A percentile compares a stretch with the other conserved stretches of the same genome.
Conservation (phyloP, 2,113 vertebrate species). For the Heterocephalus glaber region DNA sequence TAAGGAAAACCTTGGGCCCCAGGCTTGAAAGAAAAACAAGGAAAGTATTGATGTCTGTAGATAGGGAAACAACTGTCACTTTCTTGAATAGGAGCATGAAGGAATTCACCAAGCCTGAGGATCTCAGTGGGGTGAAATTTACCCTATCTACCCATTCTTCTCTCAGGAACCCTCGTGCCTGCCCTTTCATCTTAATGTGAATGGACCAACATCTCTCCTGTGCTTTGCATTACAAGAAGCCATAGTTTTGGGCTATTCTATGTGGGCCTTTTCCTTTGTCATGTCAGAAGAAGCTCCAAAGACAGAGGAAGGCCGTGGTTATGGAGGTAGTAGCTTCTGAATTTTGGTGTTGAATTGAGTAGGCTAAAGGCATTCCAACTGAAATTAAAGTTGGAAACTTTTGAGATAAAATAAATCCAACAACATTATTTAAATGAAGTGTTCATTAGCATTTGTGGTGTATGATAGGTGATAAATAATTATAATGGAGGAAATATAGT, state of each 20-base stretch:
- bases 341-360: not conserved
- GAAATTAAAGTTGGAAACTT: not conserved
- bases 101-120: not conserved
- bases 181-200: not conserved
- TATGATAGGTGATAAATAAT: not conserved
- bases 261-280: not conserved
- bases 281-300: not conserved
- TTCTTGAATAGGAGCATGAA: not conserved
- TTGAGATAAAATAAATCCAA: not conserved
- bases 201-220: not conserved
- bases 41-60: not conserved
- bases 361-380: not conserved
- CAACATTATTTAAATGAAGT: not conserved
- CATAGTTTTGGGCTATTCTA: not conserved
- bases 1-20: not conserved
- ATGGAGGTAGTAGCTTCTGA: not conserved
- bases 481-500: not conserved
- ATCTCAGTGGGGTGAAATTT: not conserved
- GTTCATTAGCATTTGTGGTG: not conserved
- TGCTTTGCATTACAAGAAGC: not conserved
- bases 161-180: not conserved
- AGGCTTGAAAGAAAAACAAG: not conserved
- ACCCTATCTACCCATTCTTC: not conserved
- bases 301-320: not conserved
- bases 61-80: not conserved